phyloP scores from a whole-genome alignment of 2,888 invertebrate species.

The Hesperia comma region DNA sequence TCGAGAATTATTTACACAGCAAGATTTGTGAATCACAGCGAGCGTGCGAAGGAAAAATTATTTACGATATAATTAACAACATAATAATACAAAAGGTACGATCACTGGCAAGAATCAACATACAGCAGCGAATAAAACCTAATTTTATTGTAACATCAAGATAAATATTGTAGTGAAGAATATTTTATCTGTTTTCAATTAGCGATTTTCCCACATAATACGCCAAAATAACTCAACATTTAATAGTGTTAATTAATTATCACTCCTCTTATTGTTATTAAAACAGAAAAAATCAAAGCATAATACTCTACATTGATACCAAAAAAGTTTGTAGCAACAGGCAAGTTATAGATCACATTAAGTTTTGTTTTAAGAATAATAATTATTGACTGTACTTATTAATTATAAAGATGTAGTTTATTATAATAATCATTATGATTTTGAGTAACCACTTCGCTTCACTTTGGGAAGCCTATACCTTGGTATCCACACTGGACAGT shows the following conservation, averaged over 20 bases:
- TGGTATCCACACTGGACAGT: no score
- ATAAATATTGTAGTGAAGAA: slow-evolving; percentile 14
- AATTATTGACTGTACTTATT: slow-evolving; percentile 12
- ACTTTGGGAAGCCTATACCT: no score
- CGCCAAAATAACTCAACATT: not conserved
- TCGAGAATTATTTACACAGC: slow-evolving; percentile 80
- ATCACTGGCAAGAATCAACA: slow-evolving; percentile 65
- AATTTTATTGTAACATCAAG: slow-evolving; percentile 29
- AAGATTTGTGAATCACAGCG: slow-evolving; percentile 79
- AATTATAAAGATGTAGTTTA: slow-evolving; percentile 12
- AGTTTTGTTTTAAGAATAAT: slow-evolving; percentile 9
- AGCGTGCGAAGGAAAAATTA: slow-evolving; percentile 65
- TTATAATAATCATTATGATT: not conserved
- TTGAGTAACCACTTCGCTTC: no score
- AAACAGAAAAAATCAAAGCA: not conserved
- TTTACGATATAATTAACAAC: slow-evolving; percentile 47
- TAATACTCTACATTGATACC: slow-evolving; percentile 7
- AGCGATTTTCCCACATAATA: not conserved
- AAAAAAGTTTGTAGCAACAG: slow-evolving; percentile 18
- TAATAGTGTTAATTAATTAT: not conserved
- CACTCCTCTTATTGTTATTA: not conserved
- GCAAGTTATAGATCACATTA: slow-evolving; percentile 31
- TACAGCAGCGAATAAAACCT: slow-evolving; percentile 10
- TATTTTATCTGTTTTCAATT: not conserved
- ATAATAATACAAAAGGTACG: slow-evolving; percentile 53